These are phyloP conservation scores for Thaleichthys pacificus DNA, from an alignment of 2,797 vertebrate species.

Conservation along the genomic window DNA sequence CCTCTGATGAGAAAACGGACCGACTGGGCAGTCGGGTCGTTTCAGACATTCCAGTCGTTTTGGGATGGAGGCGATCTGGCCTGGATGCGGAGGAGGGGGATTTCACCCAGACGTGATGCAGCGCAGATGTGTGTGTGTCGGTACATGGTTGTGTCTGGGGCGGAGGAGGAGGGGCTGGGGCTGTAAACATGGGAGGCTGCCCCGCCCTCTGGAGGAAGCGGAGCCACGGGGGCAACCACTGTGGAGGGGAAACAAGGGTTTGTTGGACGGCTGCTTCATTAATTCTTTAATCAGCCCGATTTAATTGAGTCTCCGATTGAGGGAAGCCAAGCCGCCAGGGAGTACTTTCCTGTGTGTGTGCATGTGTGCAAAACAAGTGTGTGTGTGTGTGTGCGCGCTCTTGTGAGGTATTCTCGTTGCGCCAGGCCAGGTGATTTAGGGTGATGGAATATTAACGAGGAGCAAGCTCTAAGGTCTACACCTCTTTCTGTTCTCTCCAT, in stretches of 20 bases:
- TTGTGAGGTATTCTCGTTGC: conserved; percentile 14
- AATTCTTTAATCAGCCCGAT: conserved; percentile 45
- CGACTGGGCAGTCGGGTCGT: too few species aligned
- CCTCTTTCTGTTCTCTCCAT: not conserved
- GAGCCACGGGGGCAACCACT: conserved; percentile 11
- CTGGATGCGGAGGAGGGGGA: too few species aligned
- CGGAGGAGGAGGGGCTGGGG: not conserved
- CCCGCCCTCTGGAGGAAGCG: not conserved
- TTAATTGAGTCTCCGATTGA: conserved; percentile 42
- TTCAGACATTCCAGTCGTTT: too few species aligned
- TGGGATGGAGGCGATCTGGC: too few species aligned
- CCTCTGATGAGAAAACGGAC: too few species aligned
- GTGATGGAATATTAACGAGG: conserved; percentile 21
- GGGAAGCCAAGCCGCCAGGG: conserved; percentile 9
- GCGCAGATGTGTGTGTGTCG: not conserved
- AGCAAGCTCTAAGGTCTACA: too few species aligned
- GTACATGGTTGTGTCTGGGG: not conserved
- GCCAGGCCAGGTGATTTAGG: conserved; percentile 13
- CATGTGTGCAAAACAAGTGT: conserved; percentile 4
- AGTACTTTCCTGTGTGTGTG: not conserved
- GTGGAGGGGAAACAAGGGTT: conserved; percentile 29
- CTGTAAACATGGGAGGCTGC: not conserved
- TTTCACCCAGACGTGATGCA: not conserved
- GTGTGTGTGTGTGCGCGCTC: conserved; percentile 17
- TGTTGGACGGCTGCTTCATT: conserved; percentile 44